Evolutionary conservation across 2,113 vertebrate species (phyloP).

Genomic region (Megaleporinus macrocephalus): DNA sequence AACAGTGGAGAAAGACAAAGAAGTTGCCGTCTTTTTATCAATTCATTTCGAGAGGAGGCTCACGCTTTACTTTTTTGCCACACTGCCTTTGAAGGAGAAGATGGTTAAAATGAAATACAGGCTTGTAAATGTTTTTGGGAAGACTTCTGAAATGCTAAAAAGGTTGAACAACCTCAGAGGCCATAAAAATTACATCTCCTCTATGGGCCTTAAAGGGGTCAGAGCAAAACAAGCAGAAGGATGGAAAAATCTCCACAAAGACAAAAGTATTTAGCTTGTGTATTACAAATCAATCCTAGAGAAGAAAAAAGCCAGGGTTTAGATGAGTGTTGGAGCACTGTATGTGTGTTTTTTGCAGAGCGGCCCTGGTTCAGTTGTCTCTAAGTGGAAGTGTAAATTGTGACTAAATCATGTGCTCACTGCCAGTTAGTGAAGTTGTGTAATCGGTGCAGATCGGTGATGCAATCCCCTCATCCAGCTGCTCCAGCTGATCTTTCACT

Average conservation of each 20-base stretch:
- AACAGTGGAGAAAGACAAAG: conserved; percentile 20
- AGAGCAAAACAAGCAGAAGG: conserved; percentile 39
- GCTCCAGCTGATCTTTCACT: conserved; percentile 70
- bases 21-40: conserved; percentile 46
- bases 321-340: background rate
- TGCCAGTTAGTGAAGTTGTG: conserved; percentile 52
- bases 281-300: background rate
- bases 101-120: conserved; percentile 70
- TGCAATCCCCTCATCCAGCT: conserved; percentile 64
- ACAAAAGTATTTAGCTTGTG: conserved; percentile 23
- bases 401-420: conserved; percentile 46
- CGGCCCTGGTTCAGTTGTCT: conserved; percentile 41
- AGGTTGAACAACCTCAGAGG: conserved; percentile 47
- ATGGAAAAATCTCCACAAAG: conserved; percentile 50
- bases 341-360: conserved; percentile 18
- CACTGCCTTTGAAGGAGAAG: conserved; percentile 22
- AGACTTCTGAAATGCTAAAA: conserved; percentile 65
- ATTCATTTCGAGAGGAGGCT: conserved; percentile 36
- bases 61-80: conserved; percentile 32
- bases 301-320: background rate
- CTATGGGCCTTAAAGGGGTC: conserved; percentile 38
- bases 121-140: conserved; percentile 58
- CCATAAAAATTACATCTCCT: conserved; percentile 52
- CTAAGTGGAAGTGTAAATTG: conserved; percentile 65
- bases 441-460: conserved; percentile 65